A percentile compares a stretch with the other conserved stretches of the same genome.
These are phyloP conservation scores for Salvelinus namaycush DNA, from an alignment of 2,113 vertebrate genomes.

Conservation along the genomic window DNA sequence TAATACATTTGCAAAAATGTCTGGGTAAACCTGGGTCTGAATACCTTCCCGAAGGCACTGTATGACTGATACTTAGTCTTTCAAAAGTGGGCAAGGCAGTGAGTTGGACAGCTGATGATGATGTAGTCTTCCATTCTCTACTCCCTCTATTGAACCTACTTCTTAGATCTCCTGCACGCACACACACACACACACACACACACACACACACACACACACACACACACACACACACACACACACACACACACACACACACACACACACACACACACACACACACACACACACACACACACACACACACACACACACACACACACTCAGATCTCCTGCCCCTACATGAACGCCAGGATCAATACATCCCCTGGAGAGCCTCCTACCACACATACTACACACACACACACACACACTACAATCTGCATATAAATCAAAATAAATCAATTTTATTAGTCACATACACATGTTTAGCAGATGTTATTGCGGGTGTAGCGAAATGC, in stretches of 20 bases:
- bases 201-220: no score
- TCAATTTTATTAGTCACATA: no score
- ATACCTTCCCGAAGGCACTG: no score
- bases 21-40: no score
- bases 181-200: no score
- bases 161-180: slow-evolving; percentile 27
- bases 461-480: no score
- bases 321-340: slow-evolving; percentile 25
- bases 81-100: not conserved
- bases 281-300: no score
- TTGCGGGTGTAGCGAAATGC: no score
- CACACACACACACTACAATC: slow-evolving; percentile 18
- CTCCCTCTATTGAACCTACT: slow-evolving; percentile 47
- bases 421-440: slow-evolving; percentile 12
- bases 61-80: not conserved
- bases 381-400: slow-evolving; percentile 6
- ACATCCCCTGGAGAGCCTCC: slow-evolving; percentile 40
- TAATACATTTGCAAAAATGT: no score
- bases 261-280: no score
- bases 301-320: not conserved
- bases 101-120: slow-evolving; percentile 20
- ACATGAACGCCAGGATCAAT: slow-evolving; percentile 54
- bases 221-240: not conserved
- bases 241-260: no score
- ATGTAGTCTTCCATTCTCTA: slow-evolving; percentile 21